Base-by-base conservation (phyloP, 2,797 vertebrate genomes). In the Lindbergichthys nudifrons region DNA sequence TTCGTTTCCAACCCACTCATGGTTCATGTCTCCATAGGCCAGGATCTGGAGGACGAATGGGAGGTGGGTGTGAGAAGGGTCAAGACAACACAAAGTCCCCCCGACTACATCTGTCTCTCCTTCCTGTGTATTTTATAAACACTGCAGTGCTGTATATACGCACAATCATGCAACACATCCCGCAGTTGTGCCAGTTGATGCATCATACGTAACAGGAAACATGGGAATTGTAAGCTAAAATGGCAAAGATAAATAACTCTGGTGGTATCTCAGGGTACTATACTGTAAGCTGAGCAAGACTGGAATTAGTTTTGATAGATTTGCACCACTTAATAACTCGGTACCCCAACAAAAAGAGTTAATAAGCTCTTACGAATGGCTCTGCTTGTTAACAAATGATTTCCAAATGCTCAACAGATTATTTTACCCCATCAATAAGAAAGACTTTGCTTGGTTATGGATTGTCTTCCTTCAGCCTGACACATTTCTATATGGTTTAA, bases 11-110 rank as follows among this genome's bases (percentile, higher is more conserved):
- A 99, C 97, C 98, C 98, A 99, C 92, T 99, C 98, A 0, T 99
- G 98, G 92, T 99, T 99, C 98, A 99, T 99, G 88, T 99, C 98
- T 39, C 98, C 98, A 3, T 99, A 99, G 0, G 97, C 98, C 48
- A 99, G 91, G 0, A 98, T 99, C 98, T 99, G 77, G 45, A 65
- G 47, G 59, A 67, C 2, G 10, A 42, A 36, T 18, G 10, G 5
- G 18, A 19, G 41, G 16, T n/a, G 10, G 7, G 7, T 6, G 50
- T 42, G 53, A 67, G 36, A 11, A 51, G 14, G 30, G 39, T 46
- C 15, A 53, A 30, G 18, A 75, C 65, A 61, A 65, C 43, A 32
- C 13, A 45, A 46, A 51, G 54, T 36, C 15, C 51, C 19, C 13
- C 19, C n/a, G n/a, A 32, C 63, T 6, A 7, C 47, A 60, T 41